Evolutionary conservation across 2,113 vertebrate species (phyloP).

Genomic region (Daphoenositta chrysoptera): DNA sequence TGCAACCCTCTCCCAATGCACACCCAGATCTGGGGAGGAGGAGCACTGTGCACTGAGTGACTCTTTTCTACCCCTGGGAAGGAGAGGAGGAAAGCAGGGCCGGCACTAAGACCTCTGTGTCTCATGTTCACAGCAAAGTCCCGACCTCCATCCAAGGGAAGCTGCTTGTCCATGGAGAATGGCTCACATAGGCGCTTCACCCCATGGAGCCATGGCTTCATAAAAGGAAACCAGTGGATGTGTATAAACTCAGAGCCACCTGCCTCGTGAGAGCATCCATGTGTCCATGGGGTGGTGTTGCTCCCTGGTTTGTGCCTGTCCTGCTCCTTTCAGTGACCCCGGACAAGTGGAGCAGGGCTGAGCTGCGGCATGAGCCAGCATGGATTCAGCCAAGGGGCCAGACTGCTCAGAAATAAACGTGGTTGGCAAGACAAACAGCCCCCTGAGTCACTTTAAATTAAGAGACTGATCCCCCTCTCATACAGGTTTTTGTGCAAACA

Average conservation of each 20-base stretch:
- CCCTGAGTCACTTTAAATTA: background rate
- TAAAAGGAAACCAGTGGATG: background rate
- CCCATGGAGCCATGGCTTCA: rapidly evolving
- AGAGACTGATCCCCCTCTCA: background rate
- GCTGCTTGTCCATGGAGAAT: background rate
- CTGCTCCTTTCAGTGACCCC: background rate
- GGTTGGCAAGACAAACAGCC: background rate
- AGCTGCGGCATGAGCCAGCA: rapidly evolving
- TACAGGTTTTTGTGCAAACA: background rate
- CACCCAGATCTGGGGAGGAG: rapidly evolving
- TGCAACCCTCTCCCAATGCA: rapidly evolving
- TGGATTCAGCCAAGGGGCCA: background rate
- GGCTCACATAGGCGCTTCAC: rapidly evolving
- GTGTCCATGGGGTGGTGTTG: rapidly evolving
- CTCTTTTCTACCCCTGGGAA: background rate
- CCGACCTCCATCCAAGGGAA: rapidly evolving
- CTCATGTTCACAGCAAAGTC: background rate
- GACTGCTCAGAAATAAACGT: background rate
- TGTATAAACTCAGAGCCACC: background rate
- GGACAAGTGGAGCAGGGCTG: background rate
- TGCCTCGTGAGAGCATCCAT: rapidly evolving
- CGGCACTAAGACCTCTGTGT: rapidly evolving
- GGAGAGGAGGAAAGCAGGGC: background rate
- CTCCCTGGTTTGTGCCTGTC: background rate
- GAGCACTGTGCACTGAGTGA: rapidly evolving